Conservation (phyloP, 2,888 invertebrate species). For the Lasius platythorax region DNA sequence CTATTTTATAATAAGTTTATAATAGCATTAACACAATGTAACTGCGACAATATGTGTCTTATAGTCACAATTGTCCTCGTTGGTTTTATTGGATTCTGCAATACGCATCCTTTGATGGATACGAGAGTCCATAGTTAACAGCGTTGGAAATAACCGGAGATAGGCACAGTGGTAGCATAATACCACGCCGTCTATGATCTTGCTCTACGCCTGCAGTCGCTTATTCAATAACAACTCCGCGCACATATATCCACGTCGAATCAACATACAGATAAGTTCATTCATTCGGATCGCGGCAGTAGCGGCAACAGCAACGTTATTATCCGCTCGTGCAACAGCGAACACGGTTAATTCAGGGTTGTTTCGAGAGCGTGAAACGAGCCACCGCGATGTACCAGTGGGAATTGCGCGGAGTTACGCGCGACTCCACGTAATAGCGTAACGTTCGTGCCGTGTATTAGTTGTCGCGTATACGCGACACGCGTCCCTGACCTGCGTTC, state of each 20-base stretch:
- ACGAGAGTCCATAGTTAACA: not conserved
- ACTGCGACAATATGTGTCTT: not conserved
- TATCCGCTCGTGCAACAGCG: conserved; percentile 56
- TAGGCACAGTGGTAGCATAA: not conserved
- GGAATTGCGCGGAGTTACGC: conserved; percentile 55
- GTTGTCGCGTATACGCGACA: conserved; percentile 35
- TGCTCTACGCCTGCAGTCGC: conserved; percentile 4
- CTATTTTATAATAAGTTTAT: not conserved
- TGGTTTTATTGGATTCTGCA: not conserved
- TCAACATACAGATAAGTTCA: conserved; percentile 63
- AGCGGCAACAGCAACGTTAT: conserved; percentile 47
- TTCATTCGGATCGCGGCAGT: conserved; percentile 49
- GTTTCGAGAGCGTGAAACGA: conserved; percentile 62
- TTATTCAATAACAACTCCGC: conserved; percentile 55
- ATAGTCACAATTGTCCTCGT: not conserved
- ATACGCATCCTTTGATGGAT: not conserved
- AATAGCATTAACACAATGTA: not conserved
- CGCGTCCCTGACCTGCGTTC: not conserved
- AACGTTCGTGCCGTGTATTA: conserved; percentile 34
- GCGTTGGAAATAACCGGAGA: conserved; percentile 11
- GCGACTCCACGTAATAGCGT: conserved; percentile 61
- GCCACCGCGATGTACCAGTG: conserved; percentile 43
- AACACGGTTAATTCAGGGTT: conserved; percentile 60
- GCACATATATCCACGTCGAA: conserved; percentile 53
- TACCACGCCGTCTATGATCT: conserved; percentile 5